Conservation (phyloP, 2,888 invertebrate genomes). For the Agrypnus murinus region DNA sequence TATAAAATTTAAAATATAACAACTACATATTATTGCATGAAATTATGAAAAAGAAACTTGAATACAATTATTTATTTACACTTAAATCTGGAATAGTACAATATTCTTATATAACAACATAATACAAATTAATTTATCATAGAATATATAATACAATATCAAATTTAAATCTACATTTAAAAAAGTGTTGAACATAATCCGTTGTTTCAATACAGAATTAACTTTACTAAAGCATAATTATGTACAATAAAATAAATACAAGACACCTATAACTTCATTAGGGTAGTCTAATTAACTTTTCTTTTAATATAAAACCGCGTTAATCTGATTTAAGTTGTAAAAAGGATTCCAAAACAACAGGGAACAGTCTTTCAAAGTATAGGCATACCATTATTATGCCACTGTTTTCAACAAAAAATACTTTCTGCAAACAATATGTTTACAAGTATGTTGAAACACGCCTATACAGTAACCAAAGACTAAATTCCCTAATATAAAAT, state of each 20-base stretch:
- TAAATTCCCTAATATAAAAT: constrained; percentile 34
- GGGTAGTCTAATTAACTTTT: neutral
- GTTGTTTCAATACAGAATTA: constrained; percentile 10
- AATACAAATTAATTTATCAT: constrained; percentile 35
- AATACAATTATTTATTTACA: constrained; percentile 41
- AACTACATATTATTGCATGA: no score
- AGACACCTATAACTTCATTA: constrained; percentile 6
- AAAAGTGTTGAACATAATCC: neutral
- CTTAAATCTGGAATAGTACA: constrained; percentile 45
- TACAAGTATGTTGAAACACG: constrained; percentile 14
- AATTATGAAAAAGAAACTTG: no score
- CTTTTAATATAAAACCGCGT: constrained; percentile 11
- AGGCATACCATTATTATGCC: constrained; percentile 13
- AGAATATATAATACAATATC: constrained; percentile 33
- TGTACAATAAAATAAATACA: constrained; percentile 27
- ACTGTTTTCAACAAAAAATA: constrained; percentile 7
- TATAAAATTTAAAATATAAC: no score
- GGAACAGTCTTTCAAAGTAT: constrained; percentile 26
- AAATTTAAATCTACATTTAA: constrained; percentile 25
- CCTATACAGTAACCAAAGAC: constrained; percentile 30
- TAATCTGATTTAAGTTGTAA: constrained; percentile 20
- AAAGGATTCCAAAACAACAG: constrained; percentile 18
- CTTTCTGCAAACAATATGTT: neutral
- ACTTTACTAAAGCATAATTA: constrained; percentile 22
- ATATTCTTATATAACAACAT: constrained; percentile 16